A percentile compares a stretch with the other conserved stretches of the same genome.
phyloP scores from a whole-genome alignment of 2,113 vertebrate species.

The Columba janthina region DNA sequence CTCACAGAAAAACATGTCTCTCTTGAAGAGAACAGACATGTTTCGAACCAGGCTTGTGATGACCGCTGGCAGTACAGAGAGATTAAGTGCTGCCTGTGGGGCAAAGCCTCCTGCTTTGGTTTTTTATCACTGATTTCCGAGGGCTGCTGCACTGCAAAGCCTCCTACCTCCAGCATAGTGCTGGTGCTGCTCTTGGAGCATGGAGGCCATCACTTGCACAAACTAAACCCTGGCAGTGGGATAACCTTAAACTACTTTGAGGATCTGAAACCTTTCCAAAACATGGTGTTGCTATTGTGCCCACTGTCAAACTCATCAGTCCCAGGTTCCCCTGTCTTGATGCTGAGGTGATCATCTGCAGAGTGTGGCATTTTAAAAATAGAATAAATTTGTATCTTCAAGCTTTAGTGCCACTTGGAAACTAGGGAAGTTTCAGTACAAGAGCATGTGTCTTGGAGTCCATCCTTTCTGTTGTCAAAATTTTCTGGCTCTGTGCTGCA shows the following conservation, averaged over 20 bases:
- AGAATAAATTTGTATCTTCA: not conserved
- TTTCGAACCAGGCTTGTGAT: not conserved
- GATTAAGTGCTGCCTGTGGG: not conserved
- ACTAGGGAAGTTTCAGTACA: not conserved
- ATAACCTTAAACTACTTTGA: not conserved
- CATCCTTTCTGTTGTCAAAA: not conserved
- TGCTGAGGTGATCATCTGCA: not conserved
- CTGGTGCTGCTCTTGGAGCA: not conserved
- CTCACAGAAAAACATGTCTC: not conserved
- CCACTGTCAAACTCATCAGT: not conserved
- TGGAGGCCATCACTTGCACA: not conserved
- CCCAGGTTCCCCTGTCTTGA: not conserved
- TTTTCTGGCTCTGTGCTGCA: not conserved
- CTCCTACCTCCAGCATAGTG: rapidly evolving
- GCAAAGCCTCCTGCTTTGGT: not conserved
- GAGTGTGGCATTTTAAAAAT: not conserved
- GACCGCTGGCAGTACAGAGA: not conserved
- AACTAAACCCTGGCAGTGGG: not conserved
- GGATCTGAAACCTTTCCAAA: not conserved
- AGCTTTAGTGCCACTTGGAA: not conserved
- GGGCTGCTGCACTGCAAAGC: not conserved
- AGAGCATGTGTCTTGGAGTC: not conserved
- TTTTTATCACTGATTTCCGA: not conserved
- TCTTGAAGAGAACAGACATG: not conserved
- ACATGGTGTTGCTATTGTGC: not conserved